These are phyloP conservation scores for Synanceia verrucosa DNA, from an alignment of 2,797 vertebrate genomes.

Conservation along the genomic window DNA sequence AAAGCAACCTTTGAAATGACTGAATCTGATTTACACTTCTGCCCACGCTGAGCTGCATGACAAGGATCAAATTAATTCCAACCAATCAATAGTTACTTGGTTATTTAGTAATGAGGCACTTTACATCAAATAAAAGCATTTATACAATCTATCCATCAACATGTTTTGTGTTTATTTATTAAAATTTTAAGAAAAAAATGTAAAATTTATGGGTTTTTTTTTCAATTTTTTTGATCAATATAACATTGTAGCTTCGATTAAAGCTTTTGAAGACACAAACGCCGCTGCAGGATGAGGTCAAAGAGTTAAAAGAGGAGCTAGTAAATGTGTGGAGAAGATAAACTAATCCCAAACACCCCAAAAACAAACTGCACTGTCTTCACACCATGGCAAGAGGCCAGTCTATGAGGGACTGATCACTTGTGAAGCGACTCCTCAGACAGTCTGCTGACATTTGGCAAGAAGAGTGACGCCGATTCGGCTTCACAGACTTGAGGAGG, in stretches of 20 bases:
- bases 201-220: too few relatives aligned
- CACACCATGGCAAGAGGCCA: not conserved
- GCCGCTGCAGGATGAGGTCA: not conserved
- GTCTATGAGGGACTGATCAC: slow-evolving; percentile 1
- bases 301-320: not conserved
- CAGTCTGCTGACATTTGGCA: slow-evolving; percentile 19
- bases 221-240: not conserved
- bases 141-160: too few relatives aligned
- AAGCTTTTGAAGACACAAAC: not conserved
- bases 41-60: not conserved
- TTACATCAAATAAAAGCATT: too few relatives aligned
- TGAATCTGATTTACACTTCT: slow-evolving; percentile 1
- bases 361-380: not conserved
- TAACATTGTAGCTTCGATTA: not conserved
- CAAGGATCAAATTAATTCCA: not conserved
- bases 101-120: not conserved
- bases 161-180: not conserved
- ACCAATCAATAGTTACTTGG: too few relatives aligned
- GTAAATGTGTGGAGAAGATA: not conserved
- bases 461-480: not conserved
- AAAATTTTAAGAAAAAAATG: too few relatives aligned
- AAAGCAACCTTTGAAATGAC: slow-evolving; percentile 26
- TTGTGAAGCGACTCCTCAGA: not conserved
- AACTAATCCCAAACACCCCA: not conserved
- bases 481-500: not conserved